Percentiles rank a stretch among this genome's conserved stretches.
These are phyloP conservation scores for Ichneumoninae sp. DNA, from an alignment of 2,888 invertebrate genomes.

Conservation along the genomic window DNA sequence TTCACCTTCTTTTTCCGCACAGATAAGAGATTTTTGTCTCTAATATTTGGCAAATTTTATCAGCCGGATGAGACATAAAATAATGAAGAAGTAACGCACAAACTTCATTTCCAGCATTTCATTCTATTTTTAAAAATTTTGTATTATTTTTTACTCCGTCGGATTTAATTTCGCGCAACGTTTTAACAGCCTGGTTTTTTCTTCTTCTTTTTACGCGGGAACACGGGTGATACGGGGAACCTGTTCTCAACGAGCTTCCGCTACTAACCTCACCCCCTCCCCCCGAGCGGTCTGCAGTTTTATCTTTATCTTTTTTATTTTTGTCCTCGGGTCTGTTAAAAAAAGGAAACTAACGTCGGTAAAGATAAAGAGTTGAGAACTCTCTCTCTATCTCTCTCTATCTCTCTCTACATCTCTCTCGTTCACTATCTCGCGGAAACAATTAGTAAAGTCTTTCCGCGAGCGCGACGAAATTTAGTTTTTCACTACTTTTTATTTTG, in stretches of 20 bases:
- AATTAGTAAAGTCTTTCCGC: conserved; percentile 1
- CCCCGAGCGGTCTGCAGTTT: background rate
- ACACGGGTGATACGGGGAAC: background rate
- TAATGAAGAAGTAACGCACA: background rate
- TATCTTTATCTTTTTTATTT: background rate
- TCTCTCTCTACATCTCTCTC: background rate
- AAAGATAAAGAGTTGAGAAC: conserved; percentile 21
- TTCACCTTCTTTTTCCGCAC: background rate
- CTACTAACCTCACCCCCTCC: background rate
- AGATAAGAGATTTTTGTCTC: background rate
- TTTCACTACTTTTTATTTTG: background rate
- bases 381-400: background rate
- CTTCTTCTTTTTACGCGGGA: background rate
- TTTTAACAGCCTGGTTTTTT: background rate
- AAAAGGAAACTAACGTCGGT: conserved; percentile 12
- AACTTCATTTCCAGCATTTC: background rate
- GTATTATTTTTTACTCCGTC: background rate
- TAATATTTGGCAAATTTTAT: background rate
- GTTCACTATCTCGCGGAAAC: background rate
- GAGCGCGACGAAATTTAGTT: background rate
- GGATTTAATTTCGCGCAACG: conserved; percentile 26
- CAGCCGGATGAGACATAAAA: background rate
- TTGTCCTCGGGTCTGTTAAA: conserved; percentile 9
- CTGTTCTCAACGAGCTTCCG: conserved; percentile 7
- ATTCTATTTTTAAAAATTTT: background rate